A percentile compares a stretch with the other conserved stretches of the same genome.
Conservation (phyloP, 1,140 invertebrate species). For the Zaprionus davidi region DNA sequence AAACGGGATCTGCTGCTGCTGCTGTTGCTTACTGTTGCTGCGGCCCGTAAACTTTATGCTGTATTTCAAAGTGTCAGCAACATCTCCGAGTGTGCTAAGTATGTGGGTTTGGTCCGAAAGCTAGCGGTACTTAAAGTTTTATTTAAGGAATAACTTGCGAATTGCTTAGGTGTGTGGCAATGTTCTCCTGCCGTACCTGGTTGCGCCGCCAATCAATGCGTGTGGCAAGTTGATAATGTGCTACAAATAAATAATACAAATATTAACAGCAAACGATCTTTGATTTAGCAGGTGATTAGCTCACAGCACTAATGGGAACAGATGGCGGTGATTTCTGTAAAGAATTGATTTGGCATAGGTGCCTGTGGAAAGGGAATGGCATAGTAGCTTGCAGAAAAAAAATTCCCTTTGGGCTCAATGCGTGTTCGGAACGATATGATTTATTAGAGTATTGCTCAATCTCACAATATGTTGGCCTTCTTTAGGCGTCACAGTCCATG, state of each 20-base stretch:
- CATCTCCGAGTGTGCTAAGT: conserved; percentile 31
- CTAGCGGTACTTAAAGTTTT: conserved; percentile 46
- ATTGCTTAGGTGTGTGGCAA: conserved; percentile 28
- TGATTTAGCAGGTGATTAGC: neutral
- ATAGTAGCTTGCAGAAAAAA: too few species aligned
- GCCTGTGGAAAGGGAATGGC: too few species aligned
- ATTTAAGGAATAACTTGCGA: conserved; percentile 39
- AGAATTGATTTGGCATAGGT: too few species aligned
- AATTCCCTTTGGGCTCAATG: too few species aligned
- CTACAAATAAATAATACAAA: conserved; percentile 7
- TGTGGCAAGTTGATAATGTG: conserved; percentile 25
- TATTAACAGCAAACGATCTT: neutral
- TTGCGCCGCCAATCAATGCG: conserved; percentile 20
- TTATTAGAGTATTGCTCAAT: too few species aligned
- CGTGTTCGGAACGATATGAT: too few species aligned
- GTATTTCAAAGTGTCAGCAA: conserved; percentile 44
- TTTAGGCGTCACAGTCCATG: neutral
- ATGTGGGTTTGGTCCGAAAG: conserved; percentile 24
- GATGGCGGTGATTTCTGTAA: neutral
- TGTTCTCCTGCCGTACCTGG: neutral
- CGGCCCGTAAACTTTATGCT: conserved; percentile 46
- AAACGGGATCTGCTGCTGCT: conserved; percentile 16
- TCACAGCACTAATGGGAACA: neutral
- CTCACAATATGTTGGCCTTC: neutral
- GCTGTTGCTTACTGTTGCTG: conserved; percentile 17